Evolutionary conservation across 1,140 invertebrate genomes (phyloP), one percentile per base, ranked within the genome.

Genomic region (Conus ventricosus): DNA sequence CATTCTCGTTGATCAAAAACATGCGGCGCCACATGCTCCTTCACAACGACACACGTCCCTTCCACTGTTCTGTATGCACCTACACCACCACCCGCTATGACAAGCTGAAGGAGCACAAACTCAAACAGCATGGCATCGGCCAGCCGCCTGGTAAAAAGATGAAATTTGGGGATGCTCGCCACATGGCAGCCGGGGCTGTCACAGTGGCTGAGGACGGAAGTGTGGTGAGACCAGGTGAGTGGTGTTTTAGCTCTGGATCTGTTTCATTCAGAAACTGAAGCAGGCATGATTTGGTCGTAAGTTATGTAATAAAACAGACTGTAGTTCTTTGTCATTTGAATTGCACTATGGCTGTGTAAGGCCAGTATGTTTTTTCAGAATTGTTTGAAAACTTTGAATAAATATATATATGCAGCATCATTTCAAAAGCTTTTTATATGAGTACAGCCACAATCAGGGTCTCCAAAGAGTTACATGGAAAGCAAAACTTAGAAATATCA

Each of bases 81-180:
- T 96, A 96, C 89, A 93, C 95, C 55, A 96, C 96, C 27, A 96
- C 96, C 90, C 94, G 96, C 10, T 95, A 95, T 23, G 96, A 96
- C 93, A 96, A 96, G 89, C 94, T 96, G 53, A 96, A 96, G 87
- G 96, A 96, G 78, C 96, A 96, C 90, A 84, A 92, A 57, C 86
- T 91, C n/a, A 94, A 94, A 83, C 89, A 92, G 88, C 94, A 94
- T 85, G 90, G 90, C 54, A 87, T 90, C 67, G 93, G 93, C n/a
- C 88, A 91, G 54, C 81, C 87, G 13, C 91, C 92, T 15, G 90
- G 87, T 10, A 91, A 90, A 67, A 91, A 88, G 80, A 84, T 88
- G 78, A 88, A 82, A 57, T 88, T 63, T 53, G 27, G 54, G n/a
- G 57, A 63, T 53, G 25, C 86, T 75, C 76, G 23, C 86, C 86